Evolutionary conservation across 1,140 invertebrate species (phyloP).

Genomic region (Pectinophora gossypiella): DNA sequence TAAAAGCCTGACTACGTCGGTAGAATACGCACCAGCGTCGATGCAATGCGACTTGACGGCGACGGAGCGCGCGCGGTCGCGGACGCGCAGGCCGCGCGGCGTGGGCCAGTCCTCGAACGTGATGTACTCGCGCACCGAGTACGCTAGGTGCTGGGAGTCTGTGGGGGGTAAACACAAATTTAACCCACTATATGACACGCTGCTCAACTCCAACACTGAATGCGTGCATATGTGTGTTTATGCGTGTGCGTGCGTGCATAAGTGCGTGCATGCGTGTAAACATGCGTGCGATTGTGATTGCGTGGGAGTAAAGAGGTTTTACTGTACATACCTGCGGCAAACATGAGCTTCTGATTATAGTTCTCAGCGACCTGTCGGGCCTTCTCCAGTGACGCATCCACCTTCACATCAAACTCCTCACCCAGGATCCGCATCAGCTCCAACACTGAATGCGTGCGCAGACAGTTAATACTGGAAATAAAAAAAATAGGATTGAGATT

Average conservation of each 20-base stretch:
- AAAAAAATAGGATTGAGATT: not conserved
- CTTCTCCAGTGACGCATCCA: conserved; percentile 74
- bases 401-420: conserved; percentile 52
- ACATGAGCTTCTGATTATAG: conserved; percentile 91
- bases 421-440: conserved; percentile 82
- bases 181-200: no score
- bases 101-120: conserved; percentile 84
- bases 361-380: conserved; percentile 80
- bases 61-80: conserved; percentile 83
- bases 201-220: no score
- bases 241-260: no score
- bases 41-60: conserved; percentile 92
- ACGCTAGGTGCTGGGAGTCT: conserved; percentile 87
- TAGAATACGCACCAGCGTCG: conserved; percentile 84
- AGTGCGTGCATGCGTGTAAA: no score
- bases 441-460: conserved; percentile 86
- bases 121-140: conserved; percentile 95
- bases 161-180: conserved; percentile 18
- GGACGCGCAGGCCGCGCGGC: conserved; percentile 80
- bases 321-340: conserved; percentile 84
- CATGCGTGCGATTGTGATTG: no score
- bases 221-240: no score
- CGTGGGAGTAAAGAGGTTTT: no score
- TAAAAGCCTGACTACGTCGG: no score
- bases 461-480: conserved; percentile 90